Conservation (phyloP, 2,888 invertebrate species). For the Micropterix aruncella region DNA sequence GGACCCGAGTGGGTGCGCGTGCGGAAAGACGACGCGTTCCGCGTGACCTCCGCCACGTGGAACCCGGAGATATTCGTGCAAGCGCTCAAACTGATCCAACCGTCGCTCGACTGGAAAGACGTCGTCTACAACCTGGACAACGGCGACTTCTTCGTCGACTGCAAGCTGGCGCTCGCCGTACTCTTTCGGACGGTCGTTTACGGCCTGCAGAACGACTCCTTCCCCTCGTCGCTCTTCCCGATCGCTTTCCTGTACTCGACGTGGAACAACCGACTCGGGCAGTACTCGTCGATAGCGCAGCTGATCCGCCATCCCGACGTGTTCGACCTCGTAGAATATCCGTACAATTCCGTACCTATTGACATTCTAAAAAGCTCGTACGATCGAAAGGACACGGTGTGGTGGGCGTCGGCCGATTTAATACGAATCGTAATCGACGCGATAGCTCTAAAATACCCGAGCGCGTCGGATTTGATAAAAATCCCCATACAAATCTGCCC, state of each 20-base stretch:
- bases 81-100: conserved; percentile 63
- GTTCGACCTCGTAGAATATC: conserved; percentile 74
- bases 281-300: conserved; percentile 61
- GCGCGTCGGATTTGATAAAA: conserved; percentile 67
- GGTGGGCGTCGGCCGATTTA: conserved; percentile 74
- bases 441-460: conserved; percentile 60
- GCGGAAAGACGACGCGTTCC: conserved; percentile 17
- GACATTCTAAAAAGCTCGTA: conserved; percentile 78
- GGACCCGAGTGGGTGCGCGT: conserved; percentile 30
- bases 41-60: no score
- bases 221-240: conserved; percentile 48
- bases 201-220: conserved; percentile 50
- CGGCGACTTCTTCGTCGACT: conserved; percentile 62
- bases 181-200: conserved; percentile 57
- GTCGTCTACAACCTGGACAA: conserved; percentile 72
- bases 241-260: conserved; percentile 63
- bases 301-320: conserved; percentile 73
- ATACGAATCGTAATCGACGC: conserved; percentile 65
- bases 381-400: conserved; percentile 69
- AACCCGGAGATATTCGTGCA: conserved; percentile 77
- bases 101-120: conserved; percentile 67
- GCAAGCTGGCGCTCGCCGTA: conserved; percentile 58
- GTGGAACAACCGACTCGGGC: conserved; percentile 77
- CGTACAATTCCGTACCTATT: conserved; percentile 58
- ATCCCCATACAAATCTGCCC: conserved; percentile 75